A percentile compares a stretch with the other conserved stretches of the same genome.
phyloP scores from a whole-genome alignment of 2,797 vertebrate species.

The Semaprochilodus insignis region DNA sequence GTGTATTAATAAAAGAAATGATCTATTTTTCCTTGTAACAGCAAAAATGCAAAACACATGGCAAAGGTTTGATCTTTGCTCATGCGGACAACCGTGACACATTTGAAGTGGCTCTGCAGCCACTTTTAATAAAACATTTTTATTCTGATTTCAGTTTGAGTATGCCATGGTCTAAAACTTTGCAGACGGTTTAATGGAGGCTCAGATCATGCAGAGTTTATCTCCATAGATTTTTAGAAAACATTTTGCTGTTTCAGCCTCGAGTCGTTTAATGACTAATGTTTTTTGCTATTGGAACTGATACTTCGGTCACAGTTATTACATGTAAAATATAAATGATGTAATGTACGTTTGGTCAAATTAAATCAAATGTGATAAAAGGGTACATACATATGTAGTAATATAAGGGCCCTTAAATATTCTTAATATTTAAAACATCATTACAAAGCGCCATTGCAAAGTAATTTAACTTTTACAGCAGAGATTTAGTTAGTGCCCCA shows the following conservation, averaged over 20 bases:
- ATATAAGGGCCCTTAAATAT: too few species aligned
- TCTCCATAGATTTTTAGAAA: not conserved
- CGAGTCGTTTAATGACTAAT: not conserved
- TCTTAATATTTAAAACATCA: too few species aligned
- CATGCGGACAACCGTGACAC: conserved; percentile 3
- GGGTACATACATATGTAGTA: too few species aligned
- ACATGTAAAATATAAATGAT: not conserved
- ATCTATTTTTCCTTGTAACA: conserved; percentile 41
- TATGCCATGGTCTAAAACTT: not conserved
- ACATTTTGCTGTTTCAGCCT: not conserved
- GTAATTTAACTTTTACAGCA: too few species aligned
- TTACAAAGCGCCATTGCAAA: too few species aligned
- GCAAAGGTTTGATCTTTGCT: conserved; percentile 16
- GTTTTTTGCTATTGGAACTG: not conserved
- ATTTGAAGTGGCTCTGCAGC: conserved; percentile 17
- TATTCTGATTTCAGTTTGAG: not conserved
- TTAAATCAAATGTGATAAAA: not conserved
- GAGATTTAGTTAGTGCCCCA: too few species aligned
- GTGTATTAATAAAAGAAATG: conserved; percentile 51
- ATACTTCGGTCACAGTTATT: not conserved
- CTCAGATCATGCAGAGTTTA: not conserved
- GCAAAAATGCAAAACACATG: conserved; percentile 40
- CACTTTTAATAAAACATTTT: conserved; percentile 25
- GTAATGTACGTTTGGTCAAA: not conserved
- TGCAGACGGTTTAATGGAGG: not conserved